These are phyloP conservation scores for Arothron firmamentum DNA, from an alignment of 2,113 vertebrate species.

Conservation along the genomic window DNA sequence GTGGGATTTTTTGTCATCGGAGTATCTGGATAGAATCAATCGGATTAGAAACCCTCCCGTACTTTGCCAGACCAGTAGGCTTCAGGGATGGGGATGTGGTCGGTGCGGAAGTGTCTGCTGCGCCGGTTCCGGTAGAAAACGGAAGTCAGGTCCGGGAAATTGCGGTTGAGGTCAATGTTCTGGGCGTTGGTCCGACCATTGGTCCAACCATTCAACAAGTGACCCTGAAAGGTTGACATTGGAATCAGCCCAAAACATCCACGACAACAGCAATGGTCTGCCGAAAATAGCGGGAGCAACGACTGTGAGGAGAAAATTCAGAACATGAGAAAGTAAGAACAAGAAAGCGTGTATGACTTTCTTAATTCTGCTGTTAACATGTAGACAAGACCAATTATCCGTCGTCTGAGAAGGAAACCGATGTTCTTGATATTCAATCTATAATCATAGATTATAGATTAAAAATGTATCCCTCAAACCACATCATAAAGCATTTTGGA, in stretches of 20 bases:
- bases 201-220: constrained; percentile 88
- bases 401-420: constrained; percentile 8
- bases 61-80: constrained; percentile 96
- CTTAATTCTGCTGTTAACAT: constrained; percentile 59
- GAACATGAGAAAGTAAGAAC: background rate
- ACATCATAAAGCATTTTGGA: background rate
- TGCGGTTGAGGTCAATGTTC: constrained; percentile 93
- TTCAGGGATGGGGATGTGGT: constrained; percentile 90
- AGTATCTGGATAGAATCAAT: background rate
- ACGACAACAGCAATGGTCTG: no score
- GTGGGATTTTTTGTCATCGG: background rate
- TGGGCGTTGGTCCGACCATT: constrained; percentile 87
- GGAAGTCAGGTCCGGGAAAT: constrained; percentile 94
- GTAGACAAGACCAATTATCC: constrained; percentile 67
- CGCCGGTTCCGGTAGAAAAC: constrained; percentile 82
- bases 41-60: constrained; percentile 20
- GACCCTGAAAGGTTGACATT: constrained; percentile 77
- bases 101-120: constrained; percentile 73
- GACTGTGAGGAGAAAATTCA: constrained; percentile 13
- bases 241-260: no score
- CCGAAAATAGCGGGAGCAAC: constrained; percentile 20
- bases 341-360: constrained; percentile 19
- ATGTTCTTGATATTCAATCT: background rate
- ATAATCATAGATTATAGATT: background rate
- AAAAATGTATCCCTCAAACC: constrained; percentile 7